Base-by-base conservation (phyloP, 2,797 vertebrate genomes). In the Myotis planiceps region DNA sequence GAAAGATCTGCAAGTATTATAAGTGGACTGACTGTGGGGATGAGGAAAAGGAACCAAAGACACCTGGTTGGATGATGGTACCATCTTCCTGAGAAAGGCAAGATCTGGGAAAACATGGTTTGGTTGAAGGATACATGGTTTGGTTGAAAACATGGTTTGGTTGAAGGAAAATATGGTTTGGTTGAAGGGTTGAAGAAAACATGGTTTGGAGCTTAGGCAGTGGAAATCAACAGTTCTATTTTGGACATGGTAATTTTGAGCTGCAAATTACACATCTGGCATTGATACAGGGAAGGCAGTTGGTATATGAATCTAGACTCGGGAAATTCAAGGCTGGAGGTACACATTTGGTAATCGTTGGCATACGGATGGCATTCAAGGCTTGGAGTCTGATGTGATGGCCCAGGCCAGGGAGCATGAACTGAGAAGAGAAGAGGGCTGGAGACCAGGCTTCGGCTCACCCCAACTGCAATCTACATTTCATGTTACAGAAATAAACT, bases 191-290 rank as follows among this genome's bases (percentile, higher is more conserved):
- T 42, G 9, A 42, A 10, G 42, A 42, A 42, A 42, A 42, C 42
- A 42, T 42, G 42, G 42, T 42, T 42, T 42, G 42, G 82, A 23
- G 7, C 9, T 0, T 13, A 37, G 39, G 21, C 21, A 83, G 55
- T 27, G 71, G 79, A 89, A 87, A 94, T 79, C 60, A 82, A 65
- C 29, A 90, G 19, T 53, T 84, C 47, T 75, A 34, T 71, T 83
- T 92, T 80, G 49, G 39, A 92, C 4, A 14, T 3, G 37, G 58
- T 60, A 42, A 72, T 80, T 66, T 4, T 58, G 83, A 96, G 84
- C 21, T 94, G 34, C 21, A 80, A 69, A 45, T 66, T 9, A 42
- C n/a, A 66, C 4, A 71, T 15, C 7, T 18, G 37, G 7, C 47
- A 37, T 18, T n/a, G 9, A 12, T 18, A 32, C 0, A 69, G 47